Conservation (phyloP, 2,113 vertebrate species). For the Malurus alboscapulatus region DNA sequence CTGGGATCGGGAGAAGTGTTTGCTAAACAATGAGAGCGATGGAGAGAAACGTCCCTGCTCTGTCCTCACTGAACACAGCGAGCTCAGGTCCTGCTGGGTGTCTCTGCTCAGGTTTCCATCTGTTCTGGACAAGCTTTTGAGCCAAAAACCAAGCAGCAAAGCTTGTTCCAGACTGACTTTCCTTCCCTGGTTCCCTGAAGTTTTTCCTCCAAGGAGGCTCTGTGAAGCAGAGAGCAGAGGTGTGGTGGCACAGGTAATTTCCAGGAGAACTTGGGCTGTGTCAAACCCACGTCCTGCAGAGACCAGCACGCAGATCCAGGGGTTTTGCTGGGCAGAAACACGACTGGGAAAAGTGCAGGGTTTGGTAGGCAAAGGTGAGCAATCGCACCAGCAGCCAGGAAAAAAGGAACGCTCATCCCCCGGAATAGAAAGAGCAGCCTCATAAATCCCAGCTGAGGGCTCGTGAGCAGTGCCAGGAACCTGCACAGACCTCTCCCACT, state of each 20-base stretch:
- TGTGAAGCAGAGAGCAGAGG: neutral
- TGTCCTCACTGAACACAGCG: neutral
- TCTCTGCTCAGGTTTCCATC: neutral
- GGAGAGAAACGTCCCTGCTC: neutral
- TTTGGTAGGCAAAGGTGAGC: neutral
- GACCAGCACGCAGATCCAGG: neutral
- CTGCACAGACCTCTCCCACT: neutral
- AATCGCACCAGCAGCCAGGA: neutral
- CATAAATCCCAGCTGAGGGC: neutral
- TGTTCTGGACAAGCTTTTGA: neutral
- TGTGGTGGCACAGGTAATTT: neutral
- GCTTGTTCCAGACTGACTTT: neutral
- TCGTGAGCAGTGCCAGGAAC: neutral
- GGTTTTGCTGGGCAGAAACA: neutral
- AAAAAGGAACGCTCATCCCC: neutral
- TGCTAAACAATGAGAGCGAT: conserved; percentile 19
- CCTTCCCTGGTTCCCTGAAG: neutral
- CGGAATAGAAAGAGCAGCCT: neutral
- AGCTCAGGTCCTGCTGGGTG: neutral
- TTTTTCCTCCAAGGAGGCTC: neutral
- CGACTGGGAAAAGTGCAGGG: neutral
- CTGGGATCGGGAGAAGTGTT: conserved; percentile 11
- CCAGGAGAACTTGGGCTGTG: fast-evolving
- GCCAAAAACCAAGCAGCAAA: neutral
- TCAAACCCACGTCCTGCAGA: neutral